Evolutionary conservation across 2,113 vertebrate species (phyloP).

Genomic region (Polypterus bichir): DNA sequence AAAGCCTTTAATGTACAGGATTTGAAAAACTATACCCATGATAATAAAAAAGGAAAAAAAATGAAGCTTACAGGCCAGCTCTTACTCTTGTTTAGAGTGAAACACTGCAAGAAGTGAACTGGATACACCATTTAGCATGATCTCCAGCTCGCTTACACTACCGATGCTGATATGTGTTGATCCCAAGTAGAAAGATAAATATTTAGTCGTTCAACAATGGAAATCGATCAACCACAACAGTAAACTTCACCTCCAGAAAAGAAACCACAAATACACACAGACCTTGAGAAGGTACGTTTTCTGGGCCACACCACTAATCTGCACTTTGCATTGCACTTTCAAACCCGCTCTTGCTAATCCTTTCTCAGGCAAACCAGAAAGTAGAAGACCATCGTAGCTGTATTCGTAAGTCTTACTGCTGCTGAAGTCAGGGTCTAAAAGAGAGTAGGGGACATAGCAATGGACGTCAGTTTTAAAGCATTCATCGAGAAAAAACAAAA

Average conservation of each 20-base stretch:
- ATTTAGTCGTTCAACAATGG: no score
- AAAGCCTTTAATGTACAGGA: no score
- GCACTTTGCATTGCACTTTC: constrained; percentile 22
- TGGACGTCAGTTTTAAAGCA: not conserved
- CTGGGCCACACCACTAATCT: constrained; percentile 23
- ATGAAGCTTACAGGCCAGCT: no score
- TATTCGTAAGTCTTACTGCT: constrained; percentile 21
- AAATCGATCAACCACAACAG: no score
- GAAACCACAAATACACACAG: constrained; percentile 4
- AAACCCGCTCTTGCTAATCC: constrained; percentile 16
- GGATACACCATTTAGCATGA: no score
- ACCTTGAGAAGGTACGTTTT: constrained; percentile 31
- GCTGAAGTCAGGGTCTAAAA: constrained; percentile 28
- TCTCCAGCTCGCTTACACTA: no score
- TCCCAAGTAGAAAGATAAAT: not conserved
- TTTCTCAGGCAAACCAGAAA: constrained; percentile 32
- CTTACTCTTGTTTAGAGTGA: no score
- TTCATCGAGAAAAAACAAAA: not conserved
- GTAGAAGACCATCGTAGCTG: constrained; percentile 27
- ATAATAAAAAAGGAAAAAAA: no score
- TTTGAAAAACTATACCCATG: no score
- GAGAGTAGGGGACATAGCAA: not conserved
- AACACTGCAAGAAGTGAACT: no score
- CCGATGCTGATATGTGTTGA: not conserved
- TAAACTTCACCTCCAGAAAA: no score